Evolutionary conservation across 2,113 vertebrate genomes (phyloP).

Genomic region (Ciconia stormi): DNA sequence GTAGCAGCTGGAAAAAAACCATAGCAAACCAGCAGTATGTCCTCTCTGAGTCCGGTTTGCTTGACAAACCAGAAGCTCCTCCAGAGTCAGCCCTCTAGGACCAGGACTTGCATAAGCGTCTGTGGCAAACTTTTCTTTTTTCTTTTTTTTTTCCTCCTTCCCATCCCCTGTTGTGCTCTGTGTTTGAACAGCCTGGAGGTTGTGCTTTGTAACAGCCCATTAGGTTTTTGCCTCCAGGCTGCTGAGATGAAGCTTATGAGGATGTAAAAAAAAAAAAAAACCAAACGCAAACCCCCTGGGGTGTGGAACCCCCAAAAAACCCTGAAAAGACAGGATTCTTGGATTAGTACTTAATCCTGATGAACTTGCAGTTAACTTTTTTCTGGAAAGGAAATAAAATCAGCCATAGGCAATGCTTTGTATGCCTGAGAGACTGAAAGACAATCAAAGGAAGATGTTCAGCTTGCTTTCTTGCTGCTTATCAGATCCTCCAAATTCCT

Average conservation of each 20-base stretch:
- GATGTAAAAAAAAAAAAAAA: neutral
- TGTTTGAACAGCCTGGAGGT: neutral
- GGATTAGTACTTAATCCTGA: neutral
- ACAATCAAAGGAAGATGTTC: neutral
- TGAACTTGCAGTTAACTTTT: neutral
- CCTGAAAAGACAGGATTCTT: neutral
- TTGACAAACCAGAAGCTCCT: neutral
- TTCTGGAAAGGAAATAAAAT: neutral
- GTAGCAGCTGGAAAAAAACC: neutral
- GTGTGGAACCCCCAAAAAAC: neutral
- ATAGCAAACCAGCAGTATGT: neutral
- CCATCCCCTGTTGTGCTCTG: neutral
- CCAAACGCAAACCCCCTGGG: neutral
- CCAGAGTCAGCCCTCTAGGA: neutral
- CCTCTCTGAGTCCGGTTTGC: neutral
- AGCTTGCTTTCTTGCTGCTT: neutral
- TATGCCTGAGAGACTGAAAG: neutral
- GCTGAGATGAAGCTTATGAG: neutral
- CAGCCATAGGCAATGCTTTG: neutral
- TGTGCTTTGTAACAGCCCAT: neutral
- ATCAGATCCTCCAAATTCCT: neutral
- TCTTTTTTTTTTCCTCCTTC: too few species aligned
- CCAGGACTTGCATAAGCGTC: neutral
- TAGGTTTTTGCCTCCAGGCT: neutral
- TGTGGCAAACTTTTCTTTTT: neutral